Evolutionary conservation across 2,888 invertebrate genomes (phyloP).

Genomic region (Danaus chrysippus): DNA sequence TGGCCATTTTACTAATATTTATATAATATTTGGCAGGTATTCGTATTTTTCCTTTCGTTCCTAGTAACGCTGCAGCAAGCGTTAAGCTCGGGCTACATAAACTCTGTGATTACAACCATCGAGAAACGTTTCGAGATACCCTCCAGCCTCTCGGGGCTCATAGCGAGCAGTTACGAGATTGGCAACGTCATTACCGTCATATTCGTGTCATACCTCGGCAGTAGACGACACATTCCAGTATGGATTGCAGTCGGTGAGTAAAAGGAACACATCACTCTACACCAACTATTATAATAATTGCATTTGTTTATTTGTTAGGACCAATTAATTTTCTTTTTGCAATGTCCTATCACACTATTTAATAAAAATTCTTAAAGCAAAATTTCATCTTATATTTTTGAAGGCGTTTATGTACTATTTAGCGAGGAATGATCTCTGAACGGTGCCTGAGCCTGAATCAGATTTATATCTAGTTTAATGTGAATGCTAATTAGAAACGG

Average conservation of each 20-base stretch:
- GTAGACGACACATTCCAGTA: slow-evolving; percentile 93
- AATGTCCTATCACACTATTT: too few species aligned
- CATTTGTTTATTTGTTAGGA: too few species aligned
- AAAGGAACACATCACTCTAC: slow-evolving; percentile 33
- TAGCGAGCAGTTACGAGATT: slow-evolving; percentile 96
- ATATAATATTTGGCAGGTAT: slow-evolving; percentile 81
- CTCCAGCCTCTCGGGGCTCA: slow-evolving; percentile 93
- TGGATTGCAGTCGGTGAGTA: slow-evolving; percentile 93
- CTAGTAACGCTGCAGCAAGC: slow-evolving; percentile 95
- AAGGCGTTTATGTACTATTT: too few species aligned
- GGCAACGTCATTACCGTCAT: slow-evolving; percentile 97
- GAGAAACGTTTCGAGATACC: slow-evolving; percentile 97
- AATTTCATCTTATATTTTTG: too few species aligned
- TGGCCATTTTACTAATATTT: slow-evolving; percentile 12
- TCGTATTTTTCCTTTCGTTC: slow-evolving; percentile 92
- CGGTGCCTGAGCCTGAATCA: too few species aligned
- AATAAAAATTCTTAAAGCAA: slow-evolving; percentile 1
- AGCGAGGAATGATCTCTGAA: too few species aligned
- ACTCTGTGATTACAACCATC: slow-evolving; percentile 97
- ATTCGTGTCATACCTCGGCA: slow-evolving; percentile 96
- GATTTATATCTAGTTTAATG: too few species aligned
- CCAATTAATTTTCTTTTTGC: too few species aligned
- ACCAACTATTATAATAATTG: background rate
- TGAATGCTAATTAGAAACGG: background rate
- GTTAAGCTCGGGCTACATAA: slow-evolving; percentile 93